These are phyloP conservation scores for Norana najaformis DNA, from an alignment of 2,888 invertebrate genomes.

Conservation along the genomic window DNA sequence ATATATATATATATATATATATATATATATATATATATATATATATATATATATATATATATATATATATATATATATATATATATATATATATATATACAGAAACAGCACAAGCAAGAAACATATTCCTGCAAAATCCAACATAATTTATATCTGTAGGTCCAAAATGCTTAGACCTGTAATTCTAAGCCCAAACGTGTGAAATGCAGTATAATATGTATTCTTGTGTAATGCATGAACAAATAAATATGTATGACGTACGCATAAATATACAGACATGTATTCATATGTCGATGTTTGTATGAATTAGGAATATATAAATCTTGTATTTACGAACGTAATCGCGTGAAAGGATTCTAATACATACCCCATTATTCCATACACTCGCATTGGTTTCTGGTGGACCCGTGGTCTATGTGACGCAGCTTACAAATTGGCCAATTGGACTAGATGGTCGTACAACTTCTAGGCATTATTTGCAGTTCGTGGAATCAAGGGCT, in stretches of 20 bases:
- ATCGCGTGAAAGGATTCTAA: too few species aligned
- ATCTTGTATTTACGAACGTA: too few species aligned
- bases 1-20: too few species aligned
- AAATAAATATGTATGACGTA: too few species aligned
- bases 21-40: neutral
- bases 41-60: neutral
- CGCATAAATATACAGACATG: too few species aligned
- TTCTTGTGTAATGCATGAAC: too few species aligned
- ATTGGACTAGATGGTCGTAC: neutral
- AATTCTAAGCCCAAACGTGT: neutral
- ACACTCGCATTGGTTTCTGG: neutral
- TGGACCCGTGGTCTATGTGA: neutral
- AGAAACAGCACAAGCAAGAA: neutral
- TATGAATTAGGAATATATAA: too few species aligned
- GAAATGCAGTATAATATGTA: too few species aligned
- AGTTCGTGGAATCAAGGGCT: neutral
- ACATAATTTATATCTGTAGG: neutral
- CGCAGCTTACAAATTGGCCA: neutral
- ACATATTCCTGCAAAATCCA: neutral
- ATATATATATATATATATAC: too few species aligned
- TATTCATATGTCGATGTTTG: too few species aligned
- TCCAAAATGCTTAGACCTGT: neutral
- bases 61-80: too few species aligned
- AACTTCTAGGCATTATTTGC: neutral
- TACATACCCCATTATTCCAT: too few species aligned